Evolutionary conservation across 2,113 vertebrate genomes (phyloP).

Genomic region (Morone chrysops): DNA sequence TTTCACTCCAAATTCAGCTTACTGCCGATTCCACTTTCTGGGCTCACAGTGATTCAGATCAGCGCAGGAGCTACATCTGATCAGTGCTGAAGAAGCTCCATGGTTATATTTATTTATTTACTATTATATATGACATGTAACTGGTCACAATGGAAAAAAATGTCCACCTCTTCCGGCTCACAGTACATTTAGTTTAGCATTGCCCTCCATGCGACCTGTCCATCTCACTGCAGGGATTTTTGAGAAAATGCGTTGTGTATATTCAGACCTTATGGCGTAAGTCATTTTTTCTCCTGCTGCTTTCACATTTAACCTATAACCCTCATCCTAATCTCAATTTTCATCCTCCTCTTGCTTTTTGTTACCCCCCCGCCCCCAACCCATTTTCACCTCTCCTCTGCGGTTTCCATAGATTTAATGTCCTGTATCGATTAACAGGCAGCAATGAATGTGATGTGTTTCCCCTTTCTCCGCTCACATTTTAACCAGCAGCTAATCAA

Average conservation of each 20-base stretch:
- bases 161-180: no score
- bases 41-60: background rate
- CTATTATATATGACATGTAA: no score
- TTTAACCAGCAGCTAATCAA: constrained; percentile 69
- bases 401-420: constrained; percentile 51
- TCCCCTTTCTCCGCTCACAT: constrained; percentile 56
- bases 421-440: constrained; percentile 52
- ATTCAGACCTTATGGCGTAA: background rate
- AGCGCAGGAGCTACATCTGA: no score
- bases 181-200: no score
- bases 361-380: background rate
- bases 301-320: constrained; percentile 23
- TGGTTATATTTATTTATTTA: no score
- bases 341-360: background rate
- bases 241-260: background rate
- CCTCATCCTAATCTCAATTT: constrained; percentile 18
- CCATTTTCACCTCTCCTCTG: constrained; percentile 24
- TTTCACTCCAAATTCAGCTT: no score
- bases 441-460: constrained; percentile 57
- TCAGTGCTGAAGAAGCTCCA: no score
- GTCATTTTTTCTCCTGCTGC: background rate
- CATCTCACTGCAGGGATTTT: background rate
- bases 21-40: background rate
- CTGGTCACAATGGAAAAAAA: no score
- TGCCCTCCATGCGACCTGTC: background rate